phyloP scores from a whole-genome alignment of 2,797 vertebrate species.

The Cottoperca gobio region DNA sequence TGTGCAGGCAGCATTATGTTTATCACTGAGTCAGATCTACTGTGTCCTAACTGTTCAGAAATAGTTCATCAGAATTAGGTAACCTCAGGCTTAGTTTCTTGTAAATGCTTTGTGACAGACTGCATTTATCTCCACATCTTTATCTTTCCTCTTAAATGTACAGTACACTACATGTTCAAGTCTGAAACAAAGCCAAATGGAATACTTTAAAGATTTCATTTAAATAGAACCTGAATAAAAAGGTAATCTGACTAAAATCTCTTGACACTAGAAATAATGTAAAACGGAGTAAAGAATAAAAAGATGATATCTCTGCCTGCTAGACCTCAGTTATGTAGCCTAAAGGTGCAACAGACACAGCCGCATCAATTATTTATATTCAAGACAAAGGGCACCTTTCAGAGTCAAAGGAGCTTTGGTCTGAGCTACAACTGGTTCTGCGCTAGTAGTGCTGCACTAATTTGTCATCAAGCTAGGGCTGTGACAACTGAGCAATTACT shows the following conservation, averaged over 20 bases:
- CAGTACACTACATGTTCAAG: background rate
- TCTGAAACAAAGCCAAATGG: constrained; percentile 17
- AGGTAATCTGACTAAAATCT: constrained; percentile 38
- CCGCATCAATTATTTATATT: constrained; percentile 68
- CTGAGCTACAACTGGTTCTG: constrained; percentile 64
- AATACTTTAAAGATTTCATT: constrained; percentile 28
- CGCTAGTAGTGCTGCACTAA: constrained; percentile 74
- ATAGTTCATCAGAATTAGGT: constrained; percentile 38
- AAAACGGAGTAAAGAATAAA: constrained; percentile 9
- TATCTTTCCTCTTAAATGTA: background rate
- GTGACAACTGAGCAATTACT: constrained; percentile 84
- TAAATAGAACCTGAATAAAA: constrained; percentile 36
- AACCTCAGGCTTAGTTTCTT: constrained; percentile 33
- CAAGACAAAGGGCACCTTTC: constrained; percentile 78
- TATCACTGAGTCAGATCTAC: constrained; percentile 57
- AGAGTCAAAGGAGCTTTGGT: constrained; percentile 69
- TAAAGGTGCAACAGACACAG: constrained; percentile 62
- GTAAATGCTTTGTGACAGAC: constrained; percentile 35
- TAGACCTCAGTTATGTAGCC: constrained; percentile 54
- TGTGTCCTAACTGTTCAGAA: constrained; percentile 51
- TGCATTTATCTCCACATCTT: constrained; percentile 25
- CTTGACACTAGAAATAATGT: constrained; percentile 14
- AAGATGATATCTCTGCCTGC: constrained; percentile 38
- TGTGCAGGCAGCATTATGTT: constrained; percentile 67
- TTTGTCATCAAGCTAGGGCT: constrained; percentile 78